These are phyloP conservation scores for Morpho achilles DNA, from an alignment of 2,888 invertebrate species.

Conservation along the genomic window DNA sequence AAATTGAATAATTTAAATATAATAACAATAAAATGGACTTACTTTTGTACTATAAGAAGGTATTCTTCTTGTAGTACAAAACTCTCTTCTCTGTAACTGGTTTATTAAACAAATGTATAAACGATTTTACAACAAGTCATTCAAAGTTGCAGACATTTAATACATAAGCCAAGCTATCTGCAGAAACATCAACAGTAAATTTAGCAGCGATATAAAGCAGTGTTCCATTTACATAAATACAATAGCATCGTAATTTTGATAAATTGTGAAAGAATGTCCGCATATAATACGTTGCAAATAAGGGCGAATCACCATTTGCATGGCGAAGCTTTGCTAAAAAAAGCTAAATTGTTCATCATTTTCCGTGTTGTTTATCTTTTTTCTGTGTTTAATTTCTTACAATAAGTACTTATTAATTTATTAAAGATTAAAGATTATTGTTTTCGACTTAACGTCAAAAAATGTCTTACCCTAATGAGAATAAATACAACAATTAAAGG, in stretches of 20 bases:
- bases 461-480: no score
- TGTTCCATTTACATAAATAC: conserved; percentile 31
- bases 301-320: conserved; percentile 13
- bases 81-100: not conserved
- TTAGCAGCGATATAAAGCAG: conserved; percentile 31
- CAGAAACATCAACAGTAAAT: conserved; percentile 25
- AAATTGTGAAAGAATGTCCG: conserved; percentile 35
- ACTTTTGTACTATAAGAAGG: no score
- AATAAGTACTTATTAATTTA: no score
- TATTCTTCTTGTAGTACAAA: no score
- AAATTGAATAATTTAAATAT: no score
- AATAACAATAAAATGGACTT: no score
- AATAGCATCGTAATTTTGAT: conserved; percentile 35
- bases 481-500: no score
- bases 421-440: no score
- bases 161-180: conserved; percentile 11
- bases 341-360: no score
- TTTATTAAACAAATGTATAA: not conserved
- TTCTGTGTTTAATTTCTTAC: no score
- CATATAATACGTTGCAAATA: conserved; percentile 24
- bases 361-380: no score
- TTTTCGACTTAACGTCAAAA: no score
- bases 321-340: not conserved
- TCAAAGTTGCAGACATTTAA: conserved; percentile 8
- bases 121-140: conserved; percentile 12